These are phyloP conservation scores for Pissodes strobi DNA, from an alignment of 1,140 invertebrate species.

Conservation along the genomic window DNA sequence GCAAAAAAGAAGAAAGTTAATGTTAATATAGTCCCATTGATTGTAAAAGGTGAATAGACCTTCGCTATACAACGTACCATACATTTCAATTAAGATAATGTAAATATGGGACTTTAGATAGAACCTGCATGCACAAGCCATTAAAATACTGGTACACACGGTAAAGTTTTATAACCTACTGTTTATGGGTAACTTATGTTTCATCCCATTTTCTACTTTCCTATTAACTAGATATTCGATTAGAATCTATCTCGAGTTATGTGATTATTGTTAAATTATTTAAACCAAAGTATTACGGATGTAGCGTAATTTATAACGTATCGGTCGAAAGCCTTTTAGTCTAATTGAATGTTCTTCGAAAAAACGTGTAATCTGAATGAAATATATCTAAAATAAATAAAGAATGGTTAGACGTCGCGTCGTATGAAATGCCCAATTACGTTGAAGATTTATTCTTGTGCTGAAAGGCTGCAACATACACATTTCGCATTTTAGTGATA, in stretches of 20 bases:
- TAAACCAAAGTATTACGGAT: constrained; percentile 5
- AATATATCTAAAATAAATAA: no score
- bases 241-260: constrained; percentile 12
- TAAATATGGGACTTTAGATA: constrained; percentile 24
- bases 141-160: constrained; percentile 24
- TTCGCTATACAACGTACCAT: constrained; percentile 11
- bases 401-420: no score
- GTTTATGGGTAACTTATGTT: constrained; percentile 11
- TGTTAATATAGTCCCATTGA: constrained; percentile 2
- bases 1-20: constrained; percentile 5
- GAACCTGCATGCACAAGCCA: constrained; percentile 16
- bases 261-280: constrained; percentile 4
- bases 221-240: constrained; percentile 14
- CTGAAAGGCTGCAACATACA: no score
- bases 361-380: no score
- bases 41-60: constrained; percentile 24
- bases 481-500: no score
- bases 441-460: no score
- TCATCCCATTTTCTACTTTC: constrained; percentile 20
- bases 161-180: constrained; percentile 20
- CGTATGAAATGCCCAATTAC: no score
- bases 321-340: no score
- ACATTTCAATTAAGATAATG: constrained; percentile 28
- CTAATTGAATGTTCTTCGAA: no score
- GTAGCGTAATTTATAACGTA: background rate